Evolutionary conservation across 2,113 vertebrate species (phyloP).

Genomic region (Saimiri boliviensis): DNA sequence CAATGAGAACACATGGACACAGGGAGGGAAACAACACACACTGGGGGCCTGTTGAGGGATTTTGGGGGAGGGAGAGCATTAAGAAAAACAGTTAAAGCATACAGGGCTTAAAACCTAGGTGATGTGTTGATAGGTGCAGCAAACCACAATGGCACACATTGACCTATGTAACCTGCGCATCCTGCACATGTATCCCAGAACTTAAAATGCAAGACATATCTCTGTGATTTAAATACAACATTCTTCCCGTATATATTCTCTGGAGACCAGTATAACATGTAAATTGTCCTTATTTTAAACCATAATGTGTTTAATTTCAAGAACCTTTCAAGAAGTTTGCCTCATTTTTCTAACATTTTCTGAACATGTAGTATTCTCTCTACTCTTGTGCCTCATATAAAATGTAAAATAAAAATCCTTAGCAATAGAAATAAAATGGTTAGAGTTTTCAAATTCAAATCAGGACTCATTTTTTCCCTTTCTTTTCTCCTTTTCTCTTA

Average conservation of each 20-base stretch:
- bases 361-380: neutral
- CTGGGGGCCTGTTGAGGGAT: too few relatives aligned
- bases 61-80: too few relatives aligned
- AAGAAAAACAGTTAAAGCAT: too few relatives aligned
- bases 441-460: neutral
- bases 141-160: too few relatives aligned
- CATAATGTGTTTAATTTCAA: neutral
- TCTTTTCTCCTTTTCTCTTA: neutral
- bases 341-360: neutral
- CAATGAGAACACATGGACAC: too few relatives aligned
- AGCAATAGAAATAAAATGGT: neutral
- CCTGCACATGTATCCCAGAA: too few relatives aligned
- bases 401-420: neutral
- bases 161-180: too few relatives aligned
- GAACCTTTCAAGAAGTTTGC: neutral
- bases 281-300: neutral
- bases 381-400: neutral
- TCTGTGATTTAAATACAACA: neutral
- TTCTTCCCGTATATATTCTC: neutral
- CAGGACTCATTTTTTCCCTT: neutral
- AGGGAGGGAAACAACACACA: too few relatives aligned
- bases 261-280: neutral
- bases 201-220: neutral
- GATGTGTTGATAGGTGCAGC: too few relatives aligned
- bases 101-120: too few relatives aligned